Evolutionary conservation across 1,140 invertebrate genomes (phyloP), one percentile per base, ranked within the genome.

Genomic region (Orussus abietinus): DNA sequence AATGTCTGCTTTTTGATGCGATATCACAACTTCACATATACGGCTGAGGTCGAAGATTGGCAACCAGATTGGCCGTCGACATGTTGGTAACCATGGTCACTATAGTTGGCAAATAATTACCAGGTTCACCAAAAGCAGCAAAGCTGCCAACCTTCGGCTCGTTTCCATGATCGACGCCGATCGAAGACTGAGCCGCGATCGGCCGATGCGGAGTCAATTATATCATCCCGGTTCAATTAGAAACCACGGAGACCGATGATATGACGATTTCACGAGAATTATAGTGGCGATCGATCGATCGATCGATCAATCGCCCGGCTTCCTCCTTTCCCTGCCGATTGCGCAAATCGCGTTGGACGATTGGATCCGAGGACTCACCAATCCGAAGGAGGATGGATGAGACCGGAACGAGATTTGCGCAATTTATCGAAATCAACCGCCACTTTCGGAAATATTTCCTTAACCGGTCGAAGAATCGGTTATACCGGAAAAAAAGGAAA

Each of bases 281-380:
- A 42, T 10, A 33, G 13, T 12, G 25, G 6, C 29, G 40, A 56
- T 43, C 48, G 37, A 47, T 45, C 39, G 33, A 11, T 18, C 26
- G 26, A 42, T 56, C 32, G 47, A 39, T 51, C 44, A 28, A 25
- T 25, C 22, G 22, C n/a, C 6, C 31, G 42, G 58, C 55, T 66
- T 66, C 64, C 64, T 66, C 60, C 64, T 66, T 66, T 66, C 63
- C 62, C 59, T 49, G 17, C 10, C 18, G 22, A 38, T 66, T 66
- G 42, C 62, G 51, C 50, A 62, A 66, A 36, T 34, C 39, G 18
- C 31, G 40, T n/a, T n/a, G n/a, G n/a, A n/a, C n/a, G n/a, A n/a
- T n/a, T n/a, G n/a, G n/a, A n/a, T n/a, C n/a, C n/a, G n/a, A n/a
- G n/a, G n/a, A n/a, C n/a, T n/a, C n/a, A n/a, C n/a, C n/a, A n/a